A percentile compares a stretch with the other conserved stretches of the same genome.
phyloP scores from a whole-genome alignment of 1,140 invertebrate genomes.

The Ceratosolen solmsi region DNA sequence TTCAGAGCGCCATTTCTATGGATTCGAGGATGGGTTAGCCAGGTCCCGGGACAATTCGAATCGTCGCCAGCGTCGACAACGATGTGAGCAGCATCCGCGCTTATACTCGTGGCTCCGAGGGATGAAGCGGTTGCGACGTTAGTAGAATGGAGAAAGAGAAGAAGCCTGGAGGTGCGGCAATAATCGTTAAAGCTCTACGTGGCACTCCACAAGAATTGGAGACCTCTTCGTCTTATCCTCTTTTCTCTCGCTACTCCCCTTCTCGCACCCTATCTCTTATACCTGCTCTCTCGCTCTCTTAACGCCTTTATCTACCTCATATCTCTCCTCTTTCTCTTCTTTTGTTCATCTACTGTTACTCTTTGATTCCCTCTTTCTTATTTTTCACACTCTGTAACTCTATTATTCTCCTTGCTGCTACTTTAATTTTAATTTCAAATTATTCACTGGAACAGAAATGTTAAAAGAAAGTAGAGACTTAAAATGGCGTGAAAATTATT shows the following conservation, averaged over 20 bases:
- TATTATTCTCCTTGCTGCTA: background rate
- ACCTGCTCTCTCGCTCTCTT: background rate
- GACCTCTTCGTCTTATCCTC: slow-evolving; percentile 35
- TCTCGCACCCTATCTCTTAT: background rate
- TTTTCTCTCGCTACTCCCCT: background rate
- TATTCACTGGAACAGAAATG: no score
- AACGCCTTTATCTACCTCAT: slow-evolving; percentile 1
- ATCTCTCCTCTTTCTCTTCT: slow-evolving; percentile 12
- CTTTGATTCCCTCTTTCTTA: background rate
- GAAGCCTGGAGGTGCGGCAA: slow-evolving; percentile 27
- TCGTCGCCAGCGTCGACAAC: background rate
- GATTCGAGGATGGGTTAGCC: slow-evolving; percentile 4
- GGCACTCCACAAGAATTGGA: slow-evolving; percentile 50
- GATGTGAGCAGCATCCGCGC: background rate
- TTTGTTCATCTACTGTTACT: slow-evolving; percentile 15
- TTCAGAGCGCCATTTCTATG: slow-evolving; percentile 14
- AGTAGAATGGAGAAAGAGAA: slow-evolving; percentile 3
- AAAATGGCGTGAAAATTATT: no score
- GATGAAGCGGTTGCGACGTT: background rate
- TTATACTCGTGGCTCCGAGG: background rate
- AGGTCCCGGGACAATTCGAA: slow-evolving; percentile 48
- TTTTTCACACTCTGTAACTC: background rate
- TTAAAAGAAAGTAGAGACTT: no score
- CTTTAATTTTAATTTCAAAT: background rate
- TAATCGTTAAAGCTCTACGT: slow-evolving; percentile 53